Conservation (phyloP, 2,113 vertebrate genomes). For the Psettodes erumei region DNA sequence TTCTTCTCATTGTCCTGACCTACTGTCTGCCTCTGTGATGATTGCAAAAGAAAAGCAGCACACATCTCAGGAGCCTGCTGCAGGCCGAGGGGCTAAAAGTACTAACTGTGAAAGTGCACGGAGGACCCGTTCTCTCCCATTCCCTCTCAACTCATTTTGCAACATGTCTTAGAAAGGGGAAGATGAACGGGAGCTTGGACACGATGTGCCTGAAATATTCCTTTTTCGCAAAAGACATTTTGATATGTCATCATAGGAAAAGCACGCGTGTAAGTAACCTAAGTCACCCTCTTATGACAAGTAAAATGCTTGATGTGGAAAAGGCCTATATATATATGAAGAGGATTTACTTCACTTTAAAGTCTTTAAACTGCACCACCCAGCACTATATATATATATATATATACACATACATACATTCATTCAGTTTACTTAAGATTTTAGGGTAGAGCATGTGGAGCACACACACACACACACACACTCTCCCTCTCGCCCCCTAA, state of each 20-base stretch:
- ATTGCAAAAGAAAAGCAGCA: slow-evolving; percentile 10
- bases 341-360: neutral
- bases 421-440: neutral
- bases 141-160: neutral
- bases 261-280: neutral
- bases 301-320: neutral
- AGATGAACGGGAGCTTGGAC: neutral
- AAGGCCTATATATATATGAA: neutral
- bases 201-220: neutral
- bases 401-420: too few relatives aligned
- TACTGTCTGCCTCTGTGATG: neutral
- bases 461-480: slow-evolving; percentile 12
- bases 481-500: neutral
- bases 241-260: neutral
- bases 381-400: too few relatives aligned
- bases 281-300: too few relatives aligned
- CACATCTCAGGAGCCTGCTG: neutral
- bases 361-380: neutral
- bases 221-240: neutral
- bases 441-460: slow-evolving; percentile 40
- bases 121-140: neutral
- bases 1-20: neutral
- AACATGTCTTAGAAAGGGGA: too few relatives aligned
- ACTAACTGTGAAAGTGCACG: neutral
- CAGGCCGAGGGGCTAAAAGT: neutral